Evolutionary conservation across 2,113 vertebrate genomes (phyloP).

Genomic region (Charina bottae): DNA sequence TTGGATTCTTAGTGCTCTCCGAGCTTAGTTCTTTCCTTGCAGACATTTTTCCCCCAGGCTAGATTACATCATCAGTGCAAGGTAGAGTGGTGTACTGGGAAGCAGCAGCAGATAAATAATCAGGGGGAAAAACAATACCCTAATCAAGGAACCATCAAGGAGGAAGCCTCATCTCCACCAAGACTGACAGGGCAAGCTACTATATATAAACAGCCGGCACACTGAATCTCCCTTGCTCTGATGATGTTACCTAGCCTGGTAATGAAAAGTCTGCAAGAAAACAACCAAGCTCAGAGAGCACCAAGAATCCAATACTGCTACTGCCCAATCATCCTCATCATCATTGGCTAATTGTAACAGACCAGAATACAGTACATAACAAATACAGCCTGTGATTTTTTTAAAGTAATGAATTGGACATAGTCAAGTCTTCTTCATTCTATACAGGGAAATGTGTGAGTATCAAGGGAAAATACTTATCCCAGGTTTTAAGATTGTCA

Average conservation of each 20-base stretch:
- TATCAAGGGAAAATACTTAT: not conserved
- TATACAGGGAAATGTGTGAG: not conserved
- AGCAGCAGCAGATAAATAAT: not conserved
- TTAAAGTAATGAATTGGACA: not conserved
- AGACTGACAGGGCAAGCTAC: not conserved
- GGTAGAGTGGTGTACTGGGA: not conserved
- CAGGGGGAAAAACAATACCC: not conserved
- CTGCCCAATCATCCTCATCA: not conserved
- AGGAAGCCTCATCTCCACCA: not conserved
- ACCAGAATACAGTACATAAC: not conserved
- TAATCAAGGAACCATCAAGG: not conserved
- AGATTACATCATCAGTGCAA: not conserved
- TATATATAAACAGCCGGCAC: not conserved
- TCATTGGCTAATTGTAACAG: not conserved
- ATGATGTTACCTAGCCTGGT: not conserved
- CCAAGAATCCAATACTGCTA: not conserved
- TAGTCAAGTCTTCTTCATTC: not conserved
- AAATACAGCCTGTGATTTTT: not conserved
- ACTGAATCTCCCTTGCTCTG: not conserved
- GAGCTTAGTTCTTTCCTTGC: not conserved
- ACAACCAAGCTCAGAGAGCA: not conserved
- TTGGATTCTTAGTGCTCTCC: not conserved
- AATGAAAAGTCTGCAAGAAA: not conserved
- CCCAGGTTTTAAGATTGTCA: not conserved
- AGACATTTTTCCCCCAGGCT: not conserved